phyloP scores from a whole-genome alignment of 2,113 vertebrate species.

The Mobula birostris region DNA sequence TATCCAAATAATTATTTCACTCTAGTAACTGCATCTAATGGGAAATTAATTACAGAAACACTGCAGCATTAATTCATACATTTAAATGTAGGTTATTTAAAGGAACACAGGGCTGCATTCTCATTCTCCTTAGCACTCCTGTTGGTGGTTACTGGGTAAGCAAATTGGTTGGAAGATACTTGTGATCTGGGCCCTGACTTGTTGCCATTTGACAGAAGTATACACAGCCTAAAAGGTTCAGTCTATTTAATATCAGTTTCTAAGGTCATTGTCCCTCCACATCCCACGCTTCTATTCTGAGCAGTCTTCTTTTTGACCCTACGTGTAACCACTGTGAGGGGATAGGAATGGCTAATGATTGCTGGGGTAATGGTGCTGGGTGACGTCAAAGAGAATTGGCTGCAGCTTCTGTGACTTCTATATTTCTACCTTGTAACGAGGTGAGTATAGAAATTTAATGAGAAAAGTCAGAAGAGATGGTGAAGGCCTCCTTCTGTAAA shows the following conservation, averaged over 20 bases:
- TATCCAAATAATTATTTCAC: constrained; percentile 37
- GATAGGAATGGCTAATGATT: neutral
- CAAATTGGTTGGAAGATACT: neutral
- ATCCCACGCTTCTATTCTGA: neutral
- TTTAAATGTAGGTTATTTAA: neutral
- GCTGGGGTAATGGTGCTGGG: neutral
- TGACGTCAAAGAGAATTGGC: neutral
- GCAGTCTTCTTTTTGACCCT: no score
- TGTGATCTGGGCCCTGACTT: neutral
- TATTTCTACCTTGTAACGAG: no score
- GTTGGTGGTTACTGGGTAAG: neutral
- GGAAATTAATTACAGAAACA: constrained; percentile 32
- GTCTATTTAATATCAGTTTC: neutral
- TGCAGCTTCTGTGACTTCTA: no score
- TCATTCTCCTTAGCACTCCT: neutral
- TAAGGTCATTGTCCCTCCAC: neutral
- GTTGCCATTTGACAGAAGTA: neutral
- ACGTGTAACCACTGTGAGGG: no score
- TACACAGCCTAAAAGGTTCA: neutral
- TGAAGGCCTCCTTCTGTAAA: neutral
- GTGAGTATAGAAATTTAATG: neutral
- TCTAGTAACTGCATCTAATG: constrained; percentile 37
- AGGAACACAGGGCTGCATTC: neutral
- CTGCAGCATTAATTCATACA: constrained; percentile 13
- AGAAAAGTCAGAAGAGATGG: no score